Base-by-base conservation (phyloP, 2,888 invertebrate species). In the Harmothoe impar region DNA sequence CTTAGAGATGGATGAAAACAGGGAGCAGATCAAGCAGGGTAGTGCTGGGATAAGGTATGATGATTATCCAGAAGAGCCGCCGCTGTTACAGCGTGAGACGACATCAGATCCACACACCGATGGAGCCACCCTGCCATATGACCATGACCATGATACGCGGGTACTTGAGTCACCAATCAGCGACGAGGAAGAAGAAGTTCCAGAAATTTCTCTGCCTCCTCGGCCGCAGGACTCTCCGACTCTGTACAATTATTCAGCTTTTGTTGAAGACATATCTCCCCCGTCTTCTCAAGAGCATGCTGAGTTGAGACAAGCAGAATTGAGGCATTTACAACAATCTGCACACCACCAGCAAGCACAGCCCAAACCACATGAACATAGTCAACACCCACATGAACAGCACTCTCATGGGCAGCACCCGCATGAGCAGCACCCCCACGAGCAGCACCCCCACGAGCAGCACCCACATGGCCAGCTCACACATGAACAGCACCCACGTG, bases 151-250 rank as follows among this genome's bases (percentile, higher is more conserved):
- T 86, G 86, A 86, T 29, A 86, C 56, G 0, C 86, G 89, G 12
- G 90, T 90, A 0, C 84, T 90, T n/a, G 90, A 90, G 31, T 90
- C 90, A 23, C 90, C 90, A 23, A 81, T 90, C 17, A 78, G 78
- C 25, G 90, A 90, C n/a, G 90, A 81, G 35, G 90, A 90, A 29
- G 78, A 90, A 31, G 90, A 54, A 20, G 90, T 78, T 20, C 52
- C 78, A 25, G 90, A 90, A 25, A 54, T 90, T 17, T 56, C 54
- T 7, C 33, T 90, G n/a, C 81, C 90, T 23, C 90, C 81, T 23
- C 90, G 81, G 23, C 90, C 90, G 0, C 90, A 90, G n/a, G 56
- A 90, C 78, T 90, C 90, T 29, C 90, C 90, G 0, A 90, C 90
- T n/a, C 56, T 78, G 20, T 72, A 56, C 31, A 56, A 56, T 35